Conservation (phyloP, 2,797 vertebrate genomes). For the Schizopygopsis malacanthus region DNA sequence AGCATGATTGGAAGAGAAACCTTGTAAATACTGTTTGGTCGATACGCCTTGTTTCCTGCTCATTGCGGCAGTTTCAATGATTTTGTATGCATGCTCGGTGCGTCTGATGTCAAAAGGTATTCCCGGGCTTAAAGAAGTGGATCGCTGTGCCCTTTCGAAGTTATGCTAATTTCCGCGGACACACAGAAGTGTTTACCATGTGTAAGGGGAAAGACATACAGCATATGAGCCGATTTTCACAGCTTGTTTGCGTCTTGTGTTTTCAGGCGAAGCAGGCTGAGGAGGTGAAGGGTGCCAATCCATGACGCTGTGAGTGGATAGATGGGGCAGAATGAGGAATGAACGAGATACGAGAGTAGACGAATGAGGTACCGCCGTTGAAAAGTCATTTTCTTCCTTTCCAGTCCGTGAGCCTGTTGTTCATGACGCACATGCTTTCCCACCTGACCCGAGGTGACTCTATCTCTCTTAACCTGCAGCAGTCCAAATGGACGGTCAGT, state of each 20-base stretch:
- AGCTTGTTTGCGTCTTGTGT: slow-evolving; percentile 29
- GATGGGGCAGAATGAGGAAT: slow-evolving; percentile 12
- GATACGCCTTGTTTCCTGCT: slow-evolving; percentile 62
- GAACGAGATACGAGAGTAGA: slow-evolving; percentile 4
- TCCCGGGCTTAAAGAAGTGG: slow-evolving; percentile 64
- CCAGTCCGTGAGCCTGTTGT: slow-evolving; percentile 27
- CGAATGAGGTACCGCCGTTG: slow-evolving; percentile 14
- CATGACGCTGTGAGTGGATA: slow-evolving; percentile 6
- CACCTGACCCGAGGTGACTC: slow-evolving; percentile 14
- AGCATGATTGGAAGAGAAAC: slow-evolving; percentile 74
- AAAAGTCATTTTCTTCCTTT: slow-evolving; percentile 47
- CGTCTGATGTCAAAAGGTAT: slow-evolving; percentile 69
- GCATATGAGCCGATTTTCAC: slow-evolving; percentile 24
- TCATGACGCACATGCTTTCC: slow-evolving; percentile 12
- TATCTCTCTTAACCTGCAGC: slow-evolving; percentile 18
- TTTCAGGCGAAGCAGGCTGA: slow-evolving; percentile 34
- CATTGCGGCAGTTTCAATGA: slow-evolving; percentile 48
- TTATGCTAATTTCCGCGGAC: slow-evolving; percentile 65
- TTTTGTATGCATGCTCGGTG: slow-evolving; percentile 66
- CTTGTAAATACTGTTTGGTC: slow-evolving; percentile 63
- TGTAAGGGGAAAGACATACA: slow-evolving; percentile 35
- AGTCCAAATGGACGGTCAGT: slow-evolving; percentile 44
- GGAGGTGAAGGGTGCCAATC: slow-evolving; percentile 31
- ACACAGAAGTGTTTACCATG: slow-evolving; percentile 58
- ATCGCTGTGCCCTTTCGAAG: slow-evolving; percentile 74